Conservation (phyloP, 2,113 vertebrate species). For the Talpa occidentalis region DNA sequence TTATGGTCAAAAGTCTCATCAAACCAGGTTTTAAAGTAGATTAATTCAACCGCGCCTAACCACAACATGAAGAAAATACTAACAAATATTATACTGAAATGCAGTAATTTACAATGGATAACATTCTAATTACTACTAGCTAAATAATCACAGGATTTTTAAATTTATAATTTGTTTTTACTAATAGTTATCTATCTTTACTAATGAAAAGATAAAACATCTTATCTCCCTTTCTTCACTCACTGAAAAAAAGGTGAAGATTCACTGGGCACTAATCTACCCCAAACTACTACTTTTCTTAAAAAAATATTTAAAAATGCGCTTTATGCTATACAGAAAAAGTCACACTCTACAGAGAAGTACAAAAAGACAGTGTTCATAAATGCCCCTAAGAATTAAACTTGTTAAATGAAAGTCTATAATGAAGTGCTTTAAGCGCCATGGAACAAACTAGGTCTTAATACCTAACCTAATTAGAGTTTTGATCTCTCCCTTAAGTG, state of each 20-base stretch:
- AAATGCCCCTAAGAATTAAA: not conserved
- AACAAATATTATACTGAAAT: not conserved
- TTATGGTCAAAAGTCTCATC: not conserved
- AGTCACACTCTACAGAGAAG: not conserved
- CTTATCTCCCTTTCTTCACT: not conserved
- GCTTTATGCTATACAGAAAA: not conserved
- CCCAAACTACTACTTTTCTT: not conserved
- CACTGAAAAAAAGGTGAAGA: not conserved
- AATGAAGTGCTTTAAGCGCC: not conserved
- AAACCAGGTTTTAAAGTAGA: not conserved
- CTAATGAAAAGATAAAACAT: not conserved
- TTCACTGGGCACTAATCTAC: not conserved
- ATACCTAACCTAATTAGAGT: not conserved
- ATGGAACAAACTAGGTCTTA: not conserved
- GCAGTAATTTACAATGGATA: not conserved
- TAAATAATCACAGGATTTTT: not conserved
- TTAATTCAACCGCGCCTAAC: not conserved
- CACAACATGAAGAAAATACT: not conserved
- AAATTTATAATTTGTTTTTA: not conserved
- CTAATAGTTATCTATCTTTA: not conserved
- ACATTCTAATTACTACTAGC: not conserved
- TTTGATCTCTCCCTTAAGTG: not conserved
- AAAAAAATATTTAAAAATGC: not conserved
- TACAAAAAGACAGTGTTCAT: not conserved
- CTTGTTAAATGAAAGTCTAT: not conserved